Evolutionary conservation across 1,140 invertebrate genomes (phyloP).

Genomic region (Anthonomus grandis): DNA sequence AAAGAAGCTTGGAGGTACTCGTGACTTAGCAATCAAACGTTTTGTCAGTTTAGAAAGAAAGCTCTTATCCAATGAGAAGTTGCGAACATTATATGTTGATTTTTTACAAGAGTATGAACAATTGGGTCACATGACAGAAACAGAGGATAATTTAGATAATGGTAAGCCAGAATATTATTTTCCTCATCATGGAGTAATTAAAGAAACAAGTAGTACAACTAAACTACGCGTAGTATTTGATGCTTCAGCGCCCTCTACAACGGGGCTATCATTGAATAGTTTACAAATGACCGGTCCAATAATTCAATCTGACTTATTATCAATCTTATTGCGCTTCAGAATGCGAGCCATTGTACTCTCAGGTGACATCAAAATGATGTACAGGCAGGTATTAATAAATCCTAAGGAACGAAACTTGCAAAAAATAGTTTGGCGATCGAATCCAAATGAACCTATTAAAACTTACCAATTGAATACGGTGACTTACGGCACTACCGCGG

Average conservation of each 20-base stretch:
- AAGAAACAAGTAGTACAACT: slow-evolving; percentile 6
- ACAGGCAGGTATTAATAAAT: slow-evolving; percentile 46
- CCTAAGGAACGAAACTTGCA: slow-evolving; percentile 44
- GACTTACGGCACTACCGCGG: slow-evolving; percentile 47
- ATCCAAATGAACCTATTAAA: slow-evolving; percentile 30
- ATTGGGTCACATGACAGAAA: slow-evolving; percentile 17
- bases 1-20: no score
- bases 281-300: slow-evolving; percentile 42
- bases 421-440: slow-evolving; percentile 48
- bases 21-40: no score
- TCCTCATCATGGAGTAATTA: slow-evolving; percentile 42
- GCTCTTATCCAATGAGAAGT: background rate
- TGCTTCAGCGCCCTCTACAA: slow-evolving; percentile 28
- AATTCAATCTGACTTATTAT: slow-evolving; percentile 47
- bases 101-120: slow-evolving; percentile 18
- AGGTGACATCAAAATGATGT: slow-evolving; percentile 50
- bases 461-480: slow-evolving; percentile 44
- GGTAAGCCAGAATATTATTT: slow-evolving; percentile 21
- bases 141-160: background rate
- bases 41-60: slow-evolving; percentile 11
- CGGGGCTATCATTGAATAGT: slow-evolving; percentile 37
- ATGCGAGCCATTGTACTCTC: slow-evolving; percentile 39
- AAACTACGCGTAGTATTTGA: slow-evolving; percentile 6
- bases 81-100: slow-evolving; percentile 6
- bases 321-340: slow-evolving; percentile 48